Conservation (phyloP, 1,140 invertebrate species). For the Atta colombica region DNA sequence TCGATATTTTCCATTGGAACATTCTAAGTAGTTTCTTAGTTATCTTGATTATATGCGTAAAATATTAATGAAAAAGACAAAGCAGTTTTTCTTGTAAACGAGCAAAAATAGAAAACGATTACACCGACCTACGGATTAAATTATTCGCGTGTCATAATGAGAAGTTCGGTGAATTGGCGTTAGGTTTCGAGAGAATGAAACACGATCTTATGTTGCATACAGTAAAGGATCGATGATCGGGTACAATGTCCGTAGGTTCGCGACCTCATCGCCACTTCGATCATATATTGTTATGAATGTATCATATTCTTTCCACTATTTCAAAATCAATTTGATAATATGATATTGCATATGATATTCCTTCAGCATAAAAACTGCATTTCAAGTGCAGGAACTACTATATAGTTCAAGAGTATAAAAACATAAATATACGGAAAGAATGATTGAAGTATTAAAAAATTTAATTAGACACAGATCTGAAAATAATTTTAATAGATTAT, state of each 20-base stretch:
- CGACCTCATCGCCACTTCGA: slow-evolving; percentile 29
- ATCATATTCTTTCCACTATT: background rate
- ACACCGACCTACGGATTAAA: background rate
- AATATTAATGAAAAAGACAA: background rate
- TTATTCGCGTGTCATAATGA: slow-evolving; percentile 2
- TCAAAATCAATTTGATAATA: background rate
- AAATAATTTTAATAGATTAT: too few relatives aligned
- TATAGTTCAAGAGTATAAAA: background rate
- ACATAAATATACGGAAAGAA: background rate
- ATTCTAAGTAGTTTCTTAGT: background rate
- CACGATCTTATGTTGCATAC: background rate
- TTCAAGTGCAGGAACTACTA: background rate
- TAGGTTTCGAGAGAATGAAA: background rate
- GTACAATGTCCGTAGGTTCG: slow-evolving; percentile 60
- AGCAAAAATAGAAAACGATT: background rate
- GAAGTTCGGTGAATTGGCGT: background rate
- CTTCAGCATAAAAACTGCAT: background rate
- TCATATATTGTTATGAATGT: slow-evolving; percentile 6
- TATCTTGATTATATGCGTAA: background rate
- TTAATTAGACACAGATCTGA: too few relatives aligned
- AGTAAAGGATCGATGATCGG: slow-evolving; percentile 23
- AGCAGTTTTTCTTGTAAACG: background rate
- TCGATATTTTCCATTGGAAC: background rate
- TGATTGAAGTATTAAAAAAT: too few relatives aligned
- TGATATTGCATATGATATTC: background rate